Base-by-base conservation (phyloP, 2,113 vertebrate species). In the Collichthys lucidus region DNA sequence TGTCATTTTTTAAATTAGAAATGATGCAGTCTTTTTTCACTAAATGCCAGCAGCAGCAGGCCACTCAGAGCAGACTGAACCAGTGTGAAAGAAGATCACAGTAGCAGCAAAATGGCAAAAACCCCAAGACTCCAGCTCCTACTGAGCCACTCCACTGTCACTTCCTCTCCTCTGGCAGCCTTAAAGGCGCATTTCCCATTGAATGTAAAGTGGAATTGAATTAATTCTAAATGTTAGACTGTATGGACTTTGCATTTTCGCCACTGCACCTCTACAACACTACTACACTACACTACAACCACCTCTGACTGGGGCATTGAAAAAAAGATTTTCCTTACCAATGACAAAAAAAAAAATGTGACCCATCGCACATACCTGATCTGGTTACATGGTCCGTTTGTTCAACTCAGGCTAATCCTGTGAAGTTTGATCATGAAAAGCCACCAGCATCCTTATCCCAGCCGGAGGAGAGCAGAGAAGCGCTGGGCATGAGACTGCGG, bases 351-450 rank as follows among this genome's bases (percentile, higher is more conserved):
- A 57, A 5, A 46, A 46, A 26, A 2, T 31, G n/a, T 24, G n/a
- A 16, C 14, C 20, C 49, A 9, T 1, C 65, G 31, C 72, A 82
- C 90, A n/a, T 85, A 92, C 92, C 92, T 92, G 79, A 78, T 83
- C 49, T 78, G 70, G 68, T 92, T 86, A 92, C 90, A 92, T 91
- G 77, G 63, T 91, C 89, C 75, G 57, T 12, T 19, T 35, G 70
- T 88, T 67, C 66, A 53, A 19, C 82, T 77, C 69, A 76, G 40
- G 35, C 35, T 74, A 67, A 86, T 91, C 82, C 89, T 53, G 86
- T 63, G 24, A 74, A 80, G 57, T 82, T 42, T 50, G 77, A 59
- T 19, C 35, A 59, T 46, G 78, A 86, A 74, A 83, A 86, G 74
- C 42, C 85, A 47, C 24, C 75, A 83, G 80, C 85, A 89, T 91